A percentile compares a stretch with the other conserved stretches of the same genome.
Conservation (phyloP, 2,797 vertebrate species). For the Anguilla marmorata region DNA sequence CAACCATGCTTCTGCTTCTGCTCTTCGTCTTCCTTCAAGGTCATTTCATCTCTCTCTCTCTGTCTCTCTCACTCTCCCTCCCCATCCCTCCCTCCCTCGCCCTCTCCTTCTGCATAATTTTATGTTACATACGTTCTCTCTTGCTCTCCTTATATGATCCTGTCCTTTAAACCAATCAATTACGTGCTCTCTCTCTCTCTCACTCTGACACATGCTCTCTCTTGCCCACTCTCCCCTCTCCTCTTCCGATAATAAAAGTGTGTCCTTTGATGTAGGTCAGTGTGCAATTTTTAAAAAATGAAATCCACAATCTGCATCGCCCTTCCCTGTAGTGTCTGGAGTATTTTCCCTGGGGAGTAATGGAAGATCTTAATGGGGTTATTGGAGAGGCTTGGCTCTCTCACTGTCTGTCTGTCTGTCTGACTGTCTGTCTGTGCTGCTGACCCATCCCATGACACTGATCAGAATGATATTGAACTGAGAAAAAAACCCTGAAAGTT, state of each 20-base stretch:
- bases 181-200: not conserved
- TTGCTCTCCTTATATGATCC: not conserved
- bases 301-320: too few relatives aligned
- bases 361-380: not conserved
- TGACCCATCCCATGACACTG: not conserved
- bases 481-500: not conserved
- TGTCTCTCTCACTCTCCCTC: conserved; percentile 35
- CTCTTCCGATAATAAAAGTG: not conserved
- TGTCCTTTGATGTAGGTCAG: not conserved
- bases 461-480: not conserved
- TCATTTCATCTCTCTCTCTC: conserved; percentile 17
- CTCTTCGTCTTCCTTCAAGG: conserved; percentile 30
- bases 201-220: not conserved
- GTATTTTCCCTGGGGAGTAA: not conserved
- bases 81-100: conserved; percentile 32
- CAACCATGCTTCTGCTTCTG: not conserved
- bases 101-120: not conserved
- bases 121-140: not conserved
- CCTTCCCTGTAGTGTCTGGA: not conserved
- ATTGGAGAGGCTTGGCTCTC: not conserved
- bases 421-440: conserved; percentile 1
- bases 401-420: conserved; percentile 7
- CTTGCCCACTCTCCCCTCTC: not conserved
- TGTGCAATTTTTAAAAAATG: not conserved
- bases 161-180: conserved; percentile 14